Base-by-base conservation (phyloP, 2,888 invertebrate genomes). In the Acleris sparsana region DNA sequence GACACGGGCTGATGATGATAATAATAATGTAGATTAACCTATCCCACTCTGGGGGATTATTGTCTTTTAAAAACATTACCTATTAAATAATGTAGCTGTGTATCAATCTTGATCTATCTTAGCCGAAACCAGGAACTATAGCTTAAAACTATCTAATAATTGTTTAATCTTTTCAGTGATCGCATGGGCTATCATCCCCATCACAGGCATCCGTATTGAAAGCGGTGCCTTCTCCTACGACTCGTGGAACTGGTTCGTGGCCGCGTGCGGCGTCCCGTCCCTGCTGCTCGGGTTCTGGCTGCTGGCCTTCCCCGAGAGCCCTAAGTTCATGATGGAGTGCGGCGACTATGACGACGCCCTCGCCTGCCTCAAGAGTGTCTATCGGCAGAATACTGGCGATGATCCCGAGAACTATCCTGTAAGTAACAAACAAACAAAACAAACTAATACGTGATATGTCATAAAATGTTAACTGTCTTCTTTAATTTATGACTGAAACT, bases 181-280 rank as follows among this genome's bases (percentile, higher is more conserved):
- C 76, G 96, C 96, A 1, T 96, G 96, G 96, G 93, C 94, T 51
- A 95, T 96, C 81, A 96, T 96, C 78, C 96, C 96, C 0, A 93
- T 96, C 81, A 84, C 94, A 69, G 90, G 93, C 56, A 94, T 95
- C 72, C 92, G 94, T 64, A 93, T 95, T 71, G 89, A 93, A 62
- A 90, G 92, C 39, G 90, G 93, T 2, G 71, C 76, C 57, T 96
- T 96, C 87, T 93, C 94, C 20, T 96, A 95, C 84, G 95, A 95
- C 75, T 96, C 96, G 22, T 96, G 96, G 96, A 96, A 96, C 88
- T 93, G 96, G 82, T 96, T 96, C 85, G 96, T 96, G 44, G 94
- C 95, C 0, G 93, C 96, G 0, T 96, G 96, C 83, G 95, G 95
- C 4, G 72, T 96, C 4, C 96, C 96, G 0, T 96, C 96, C 70